Evolutionary conservation across 2,888 invertebrate species (phyloP), one percentile per base, ranked within the genome.

Genomic region (Cremastinae sp.): DNA sequence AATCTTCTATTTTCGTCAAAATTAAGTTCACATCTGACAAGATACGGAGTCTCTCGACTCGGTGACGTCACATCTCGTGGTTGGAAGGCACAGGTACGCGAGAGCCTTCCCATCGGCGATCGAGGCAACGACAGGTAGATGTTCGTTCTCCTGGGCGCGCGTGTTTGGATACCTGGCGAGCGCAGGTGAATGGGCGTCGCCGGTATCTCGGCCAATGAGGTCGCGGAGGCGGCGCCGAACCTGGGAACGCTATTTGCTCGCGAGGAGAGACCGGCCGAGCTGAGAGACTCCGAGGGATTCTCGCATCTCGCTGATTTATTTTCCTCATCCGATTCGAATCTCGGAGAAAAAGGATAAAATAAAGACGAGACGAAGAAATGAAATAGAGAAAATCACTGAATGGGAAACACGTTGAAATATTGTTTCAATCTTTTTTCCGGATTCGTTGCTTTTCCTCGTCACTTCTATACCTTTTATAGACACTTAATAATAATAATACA

Each of bases 101-200:
- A 83, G 79, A 77, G 28, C 75, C 74, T 72, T 81, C 81, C 80
- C 81, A 79, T 84, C 79, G 83, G 80, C 4, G 70, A 36, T 74
- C 70, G 74, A 74, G 79, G 72, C 62, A 43, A 12, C 51, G 59
- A 51, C 61, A 45, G 70, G 53, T 70, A 62, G 28, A 47, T 68
- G 34, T 58, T 56, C 38, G 16, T 38, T 10, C n/a, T 9, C 14
- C 36, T 56, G 41, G 45, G 8, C 47, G 22, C 12, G 10, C 47
- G n/a, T 58, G 51, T 34, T 18, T 7, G 38, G 38, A 74, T 81
- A 81, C 79, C 81, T 79, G 79, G 74, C 65, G 75, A 76, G 74
- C 79, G 85, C 85, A 87, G 86, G 88, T 88, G 86, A 88, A 79
- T 83, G 84, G 88, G 88, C 88, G 87, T 86, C 84, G 18, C 84